phyloP scores from a whole-genome alignment of 1,140 invertebrate species.

The Tetraneura akinire region DNA sequence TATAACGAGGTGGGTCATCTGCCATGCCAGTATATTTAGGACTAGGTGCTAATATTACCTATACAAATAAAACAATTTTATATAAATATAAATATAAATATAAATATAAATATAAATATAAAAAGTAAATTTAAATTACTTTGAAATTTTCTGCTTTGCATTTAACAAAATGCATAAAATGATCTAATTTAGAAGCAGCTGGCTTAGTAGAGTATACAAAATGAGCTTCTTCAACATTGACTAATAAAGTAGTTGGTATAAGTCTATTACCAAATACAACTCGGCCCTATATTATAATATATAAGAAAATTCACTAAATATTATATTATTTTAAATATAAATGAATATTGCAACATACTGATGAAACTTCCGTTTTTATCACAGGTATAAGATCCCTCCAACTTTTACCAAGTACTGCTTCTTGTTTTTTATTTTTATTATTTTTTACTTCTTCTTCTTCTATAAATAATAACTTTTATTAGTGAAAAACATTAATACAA shows the following conservation, averaged over 20 bases:
- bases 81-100: slow-evolving; percentile 1
- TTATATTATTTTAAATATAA: not conserved
- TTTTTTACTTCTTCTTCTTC: slow-evolving; percentile 49
- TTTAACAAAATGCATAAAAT: slow-evolving; percentile 96
- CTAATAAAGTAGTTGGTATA: slow-evolving; percentile 88
- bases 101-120: too few relatives aligned
- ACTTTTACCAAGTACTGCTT: slow-evolving; percentile 66
- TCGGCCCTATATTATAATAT: slow-evolving; percentile 67
- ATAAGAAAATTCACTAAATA: not conserved
- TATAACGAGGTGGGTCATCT: slow-evolving; percentile 94
- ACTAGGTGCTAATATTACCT: slow-evolving; percentile 88
- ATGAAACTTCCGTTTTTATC: slow-evolving; percentile 91
- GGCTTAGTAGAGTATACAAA: slow-evolving; percentile 94
- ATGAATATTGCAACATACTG: slow-evolving; percentile 61
- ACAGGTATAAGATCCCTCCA: slow-evolving; percentile 97
- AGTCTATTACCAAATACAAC: slow-evolving; percentile 96
- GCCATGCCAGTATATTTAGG: slow-evolving; percentile 89
- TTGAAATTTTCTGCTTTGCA: slow-evolving; percentile 94
- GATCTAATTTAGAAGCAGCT: slow-evolving; percentile 86
- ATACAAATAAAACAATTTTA: slow-evolving; percentile 53
- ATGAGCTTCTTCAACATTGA: slow-evolving; percentile 92
- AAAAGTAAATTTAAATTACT: too few relatives aligned
- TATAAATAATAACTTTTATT: slow-evolving; percentile 28
- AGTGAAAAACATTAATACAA: not conserved
- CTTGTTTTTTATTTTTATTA: slow-evolving; percentile 52